Conservation (phyloP, 2,113 vertebrate genomes). For the Apodemus speciosus region DNA sequence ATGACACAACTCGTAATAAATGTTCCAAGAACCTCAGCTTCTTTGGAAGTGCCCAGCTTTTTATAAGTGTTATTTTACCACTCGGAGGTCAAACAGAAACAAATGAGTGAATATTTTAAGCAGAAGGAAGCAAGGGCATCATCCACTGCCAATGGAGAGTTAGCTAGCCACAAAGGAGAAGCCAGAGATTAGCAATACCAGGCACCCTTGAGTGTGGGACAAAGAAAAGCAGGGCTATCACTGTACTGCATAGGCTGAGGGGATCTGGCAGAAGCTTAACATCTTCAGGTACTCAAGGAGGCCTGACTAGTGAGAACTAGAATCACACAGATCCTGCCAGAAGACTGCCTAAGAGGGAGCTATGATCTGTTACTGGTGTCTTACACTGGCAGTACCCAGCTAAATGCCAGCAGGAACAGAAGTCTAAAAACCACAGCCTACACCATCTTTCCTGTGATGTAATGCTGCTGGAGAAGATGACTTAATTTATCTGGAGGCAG, state of each 20-base stretch:
- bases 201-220: background rate
- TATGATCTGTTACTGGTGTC: background rate
- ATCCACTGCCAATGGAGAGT: background rate
- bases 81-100: background rate
- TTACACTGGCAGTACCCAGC: background rate
- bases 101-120: background rate
- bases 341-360: background rate
- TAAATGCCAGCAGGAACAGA: background rate
- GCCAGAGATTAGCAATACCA: background rate
- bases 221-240: background rate
- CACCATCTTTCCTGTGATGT: background rate
- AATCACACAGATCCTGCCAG: background rate
- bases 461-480: background rate
- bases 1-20: background rate
- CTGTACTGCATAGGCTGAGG: background rate
- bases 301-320: background rate
- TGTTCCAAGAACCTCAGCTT: background rate
- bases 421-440: background rate
- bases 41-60: background rate
- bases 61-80: background rate
- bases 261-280: background rate
- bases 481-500: background rate
- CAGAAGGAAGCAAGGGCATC: background rate
- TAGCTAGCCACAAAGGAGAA: background rate
- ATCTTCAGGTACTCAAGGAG: background rate